Evolutionary conservation across 2,888 invertebrate genomes (phyloP).

Genomic region (Scaptomyza cyrtandrae): DNA sequence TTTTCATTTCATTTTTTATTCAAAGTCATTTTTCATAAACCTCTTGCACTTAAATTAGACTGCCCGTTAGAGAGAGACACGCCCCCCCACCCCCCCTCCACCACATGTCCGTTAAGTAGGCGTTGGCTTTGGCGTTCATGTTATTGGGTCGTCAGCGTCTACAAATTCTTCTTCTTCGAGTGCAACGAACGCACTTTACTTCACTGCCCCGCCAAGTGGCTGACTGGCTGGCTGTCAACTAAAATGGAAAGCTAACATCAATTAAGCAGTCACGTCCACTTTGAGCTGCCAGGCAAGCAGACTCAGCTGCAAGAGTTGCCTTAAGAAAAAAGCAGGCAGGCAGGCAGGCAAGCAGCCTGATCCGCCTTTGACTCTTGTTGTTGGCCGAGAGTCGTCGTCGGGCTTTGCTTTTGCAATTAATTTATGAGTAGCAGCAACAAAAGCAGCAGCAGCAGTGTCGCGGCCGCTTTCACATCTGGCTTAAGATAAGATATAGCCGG

Average conservation of each 20-base stretch:
- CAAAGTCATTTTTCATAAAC: background rate
- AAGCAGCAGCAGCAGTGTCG: constrained; percentile 33
- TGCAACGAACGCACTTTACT: constrained; percentile 64
- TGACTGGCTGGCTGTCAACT: constrained; percentile 59
- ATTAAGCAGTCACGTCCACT: constrained; percentile 61
- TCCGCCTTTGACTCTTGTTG: constrained; percentile 15
- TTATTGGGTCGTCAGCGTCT: constrained; percentile 43
- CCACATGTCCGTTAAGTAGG: constrained; percentile 2
- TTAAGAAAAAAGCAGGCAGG: background rate
- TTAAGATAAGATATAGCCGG: constrained; percentile 57
- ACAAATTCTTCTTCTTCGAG: constrained; percentile 12
- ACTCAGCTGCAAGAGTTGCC: constrained; percentile 35
- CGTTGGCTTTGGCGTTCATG: constrained; percentile 30
- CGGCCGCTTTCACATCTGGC: constrained; percentile 55
- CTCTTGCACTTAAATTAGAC: constrained; percentile 61
- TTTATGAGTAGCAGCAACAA: constrained; percentile 66
- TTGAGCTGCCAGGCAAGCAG: constrained; percentile 1
- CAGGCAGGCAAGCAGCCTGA: constrained; percentile 15
- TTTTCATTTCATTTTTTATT: background rate
- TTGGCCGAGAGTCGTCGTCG: background rate
- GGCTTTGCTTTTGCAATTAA: constrained; percentile 57
- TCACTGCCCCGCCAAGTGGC: constrained; percentile 32
- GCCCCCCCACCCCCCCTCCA: too few relatives aligned
- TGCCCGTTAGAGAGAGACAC: constrained; percentile 13
- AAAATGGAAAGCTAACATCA: constrained; percentile 80